These are phyloP conservation scores for Morbakka virulenta DNA, from an alignment of 30 jellyfish, hydroid and myxozoan genomes.

Conservation along the genomic window DNA sequence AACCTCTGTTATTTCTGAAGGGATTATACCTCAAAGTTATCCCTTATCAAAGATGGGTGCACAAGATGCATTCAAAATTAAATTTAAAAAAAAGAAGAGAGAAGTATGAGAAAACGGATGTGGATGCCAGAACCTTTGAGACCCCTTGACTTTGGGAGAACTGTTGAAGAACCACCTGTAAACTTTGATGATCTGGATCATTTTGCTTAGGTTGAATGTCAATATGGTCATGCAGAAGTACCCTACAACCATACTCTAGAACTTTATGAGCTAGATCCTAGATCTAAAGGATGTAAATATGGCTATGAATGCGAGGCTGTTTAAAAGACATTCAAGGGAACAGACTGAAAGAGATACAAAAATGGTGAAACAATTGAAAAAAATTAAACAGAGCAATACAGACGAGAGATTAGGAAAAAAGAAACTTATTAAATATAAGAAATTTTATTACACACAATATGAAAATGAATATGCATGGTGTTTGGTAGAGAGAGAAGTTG, in stretches of 20 bases:
- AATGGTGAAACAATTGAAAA: neutral
- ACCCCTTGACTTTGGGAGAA: too few relatives aligned
- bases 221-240: neutral
- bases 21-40: too few relatives aligned
- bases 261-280: slow-evolving; percentile 2
- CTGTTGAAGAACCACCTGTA: too few relatives aligned
- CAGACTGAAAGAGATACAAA: slow-evolving; percentile 10
- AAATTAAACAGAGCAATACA: neutral
- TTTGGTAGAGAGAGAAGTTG: slow-evolving; percentile 56
- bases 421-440: slow-evolving; percentile 4
- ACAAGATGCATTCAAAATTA: too few relatives aligned
- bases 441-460: slow-evolving; percentile 70
- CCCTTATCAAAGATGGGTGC: too few relatives aligned
- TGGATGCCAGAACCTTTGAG: too few relatives aligned
- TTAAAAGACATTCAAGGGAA: neutral
- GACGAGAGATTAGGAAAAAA: neutral
- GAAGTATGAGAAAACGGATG: too few relatives aligned
- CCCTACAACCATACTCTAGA: neutral
- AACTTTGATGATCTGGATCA: too few relatives aligned
- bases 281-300: slow-evolving; percentile 32
- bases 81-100: too few relatives aligned
- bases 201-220: too few relatives aligned
- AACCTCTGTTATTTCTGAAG: too few relatives aligned
- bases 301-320: slow-evolving; percentile 2
- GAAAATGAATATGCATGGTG: slow-evolving; percentile 53